phyloP scores from a whole-genome alignment of 2,113 vertebrate species.

The Hepsetus odoe region DNA sequence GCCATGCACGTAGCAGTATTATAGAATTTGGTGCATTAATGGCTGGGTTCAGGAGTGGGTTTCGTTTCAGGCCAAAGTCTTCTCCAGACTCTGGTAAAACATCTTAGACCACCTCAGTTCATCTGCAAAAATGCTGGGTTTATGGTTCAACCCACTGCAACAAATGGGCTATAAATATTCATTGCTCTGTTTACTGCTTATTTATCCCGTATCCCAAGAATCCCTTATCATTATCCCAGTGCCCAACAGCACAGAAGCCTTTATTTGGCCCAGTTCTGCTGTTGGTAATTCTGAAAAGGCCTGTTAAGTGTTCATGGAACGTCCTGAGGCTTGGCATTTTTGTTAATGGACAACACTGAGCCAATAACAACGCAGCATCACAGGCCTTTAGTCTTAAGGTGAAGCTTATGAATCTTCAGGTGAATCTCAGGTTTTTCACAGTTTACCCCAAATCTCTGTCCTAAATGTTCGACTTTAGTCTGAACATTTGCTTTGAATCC shows the following conservation, averaged over 20 bases:
- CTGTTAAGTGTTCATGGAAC: slow-evolving; percentile 9
- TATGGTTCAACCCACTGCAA: neutral
- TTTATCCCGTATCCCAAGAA: neutral
- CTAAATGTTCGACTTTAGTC: no score
- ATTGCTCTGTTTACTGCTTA: neutral
- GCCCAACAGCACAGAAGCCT: slow-evolving; percentile 8
- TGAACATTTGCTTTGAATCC: no score
- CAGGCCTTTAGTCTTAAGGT: slow-evolving; percentile 4
- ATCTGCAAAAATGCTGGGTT: neutral
- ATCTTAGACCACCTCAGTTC: neutral
- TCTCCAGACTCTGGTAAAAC: no score
- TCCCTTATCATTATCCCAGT: neutral
- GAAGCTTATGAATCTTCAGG: no score
- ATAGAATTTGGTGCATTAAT: no score
- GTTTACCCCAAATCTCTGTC: no score
- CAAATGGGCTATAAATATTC: neutral
- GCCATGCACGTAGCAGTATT: no score
- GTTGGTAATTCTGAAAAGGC: slow-evolving; percentile 18
- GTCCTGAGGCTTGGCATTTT: slow-evolving; percentile 30
- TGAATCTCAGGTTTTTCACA: no score
- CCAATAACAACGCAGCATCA: neutral
- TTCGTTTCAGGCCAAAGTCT: no score
- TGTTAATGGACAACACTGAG: slow-evolving; percentile 3
- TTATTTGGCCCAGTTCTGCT: neutral
- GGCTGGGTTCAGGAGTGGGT: no score